A percentile compares a stretch with the other conserved stretches of the same genome.
phyloP scores from a whole-genome alignment of 2,113 vertebrate species.

The Hippopotamus amphibius region DNA sequence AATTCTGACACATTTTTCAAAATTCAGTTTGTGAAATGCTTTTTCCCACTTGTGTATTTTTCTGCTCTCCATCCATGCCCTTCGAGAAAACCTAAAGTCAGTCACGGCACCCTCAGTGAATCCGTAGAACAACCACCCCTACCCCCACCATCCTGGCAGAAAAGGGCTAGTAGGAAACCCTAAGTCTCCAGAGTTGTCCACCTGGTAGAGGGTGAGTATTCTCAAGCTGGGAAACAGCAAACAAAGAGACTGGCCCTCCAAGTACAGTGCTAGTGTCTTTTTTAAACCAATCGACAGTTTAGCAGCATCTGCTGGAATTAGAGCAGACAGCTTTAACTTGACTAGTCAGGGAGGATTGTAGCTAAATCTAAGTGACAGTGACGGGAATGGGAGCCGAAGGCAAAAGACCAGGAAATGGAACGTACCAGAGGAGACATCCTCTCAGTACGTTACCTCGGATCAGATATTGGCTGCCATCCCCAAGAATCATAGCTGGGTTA shows the following conservation, averaged over 20 bases:
- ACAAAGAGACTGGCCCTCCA: neutral
- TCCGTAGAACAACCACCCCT: neutral
- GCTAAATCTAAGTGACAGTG: conserved; percentile 3
- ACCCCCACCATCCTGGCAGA: neutral
- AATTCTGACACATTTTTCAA: conserved; percentile 23
- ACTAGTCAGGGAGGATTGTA: neutral
- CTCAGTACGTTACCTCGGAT: conserved; percentile 43
- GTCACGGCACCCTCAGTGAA: neutral
- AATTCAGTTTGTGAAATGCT: conserved; percentile 28
- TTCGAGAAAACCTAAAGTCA: neutral
- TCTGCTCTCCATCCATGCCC: neutral
- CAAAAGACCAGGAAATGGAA: conserved; percentile 9
- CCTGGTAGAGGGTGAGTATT: neutral
- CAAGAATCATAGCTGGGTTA: conserved; percentile 9
- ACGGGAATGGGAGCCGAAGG: neutral
- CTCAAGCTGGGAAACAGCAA: neutral
- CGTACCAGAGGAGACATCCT: neutral
- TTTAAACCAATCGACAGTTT: neutral
- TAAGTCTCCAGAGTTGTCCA: neutral
- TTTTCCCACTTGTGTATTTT: conserved; percentile 1
- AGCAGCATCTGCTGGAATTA: neutral
- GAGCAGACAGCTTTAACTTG: neutral
- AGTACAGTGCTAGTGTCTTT: neutral
- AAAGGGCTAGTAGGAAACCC: neutral
- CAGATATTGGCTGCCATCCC: neutral